Percentiles rank a stretch among this genome's conserved stretches.
These are phyloP conservation scores for Nomada hirtipes DNA, from an alignment of 2,888 invertebrate genomes.

Conservation along the genomic window DNA sequence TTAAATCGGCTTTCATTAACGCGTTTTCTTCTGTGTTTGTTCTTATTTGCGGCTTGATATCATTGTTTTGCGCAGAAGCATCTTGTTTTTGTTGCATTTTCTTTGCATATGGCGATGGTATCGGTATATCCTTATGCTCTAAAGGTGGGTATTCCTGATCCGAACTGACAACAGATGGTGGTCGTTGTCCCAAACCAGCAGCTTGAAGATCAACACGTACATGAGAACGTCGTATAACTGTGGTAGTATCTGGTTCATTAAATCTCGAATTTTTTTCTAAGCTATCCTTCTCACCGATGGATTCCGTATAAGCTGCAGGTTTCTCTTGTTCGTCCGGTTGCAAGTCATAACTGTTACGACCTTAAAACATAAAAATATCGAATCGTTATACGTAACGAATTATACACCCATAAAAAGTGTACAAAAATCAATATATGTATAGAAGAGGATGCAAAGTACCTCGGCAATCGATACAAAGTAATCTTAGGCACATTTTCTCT, in stretches of 20 bases:
- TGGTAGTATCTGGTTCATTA: conserved; percentile 79
- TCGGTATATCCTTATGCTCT: conserved; percentile 78
- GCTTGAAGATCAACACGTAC: conserved; percentile 88
- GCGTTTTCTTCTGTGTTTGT: conserved; percentile 37
- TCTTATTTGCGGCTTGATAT: conserved; percentile 58
- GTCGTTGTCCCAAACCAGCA: conserved; percentile 87
- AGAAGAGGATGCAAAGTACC: conserved; percentile 79
- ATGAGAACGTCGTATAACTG: conserved; percentile 82
- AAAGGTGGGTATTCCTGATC: conserved; percentile 80
- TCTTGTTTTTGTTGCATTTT: conserved; percentile 72
- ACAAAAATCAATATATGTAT: conserved; percentile 15
- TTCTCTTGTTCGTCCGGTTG: conserved; percentile 78
- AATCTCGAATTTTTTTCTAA: conserved; percentile 77
- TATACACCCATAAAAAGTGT: neutral
- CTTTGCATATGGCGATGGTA: conserved; percentile 77
- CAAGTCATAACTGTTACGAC: conserved; percentile 82
- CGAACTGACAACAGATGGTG: conserved; percentile 88
- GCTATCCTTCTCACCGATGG: conserved; percentile 71
- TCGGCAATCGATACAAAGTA: conserved; percentile 86
- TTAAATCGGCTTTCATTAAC: conserved; percentile 43
- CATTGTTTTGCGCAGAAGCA: conserved; percentile 47
- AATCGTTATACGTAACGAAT: conserved; percentile 10
- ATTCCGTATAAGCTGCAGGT: conserved; percentile 74
- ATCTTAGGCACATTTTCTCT: conserved; percentile 84
- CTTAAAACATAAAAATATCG: conserved; percentile 64